Evolutionary conservation across 2,797 vertebrate genomes (phyloP).

Genomic region (Perodicticus potto): DNA sequence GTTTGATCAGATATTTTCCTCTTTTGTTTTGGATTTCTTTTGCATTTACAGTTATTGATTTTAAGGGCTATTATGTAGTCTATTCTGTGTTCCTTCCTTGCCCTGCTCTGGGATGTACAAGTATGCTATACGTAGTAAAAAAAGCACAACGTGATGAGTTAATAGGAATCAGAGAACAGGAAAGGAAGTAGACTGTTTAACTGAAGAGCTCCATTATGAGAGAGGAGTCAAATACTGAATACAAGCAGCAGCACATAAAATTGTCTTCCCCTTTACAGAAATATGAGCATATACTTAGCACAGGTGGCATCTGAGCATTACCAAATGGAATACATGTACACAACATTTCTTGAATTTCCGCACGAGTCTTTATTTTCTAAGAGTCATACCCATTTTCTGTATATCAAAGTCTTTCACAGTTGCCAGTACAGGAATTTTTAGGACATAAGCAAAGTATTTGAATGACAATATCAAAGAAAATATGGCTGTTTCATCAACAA

Average conservation of each 20-base stretch:
- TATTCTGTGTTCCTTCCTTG: conserved; percentile 57
- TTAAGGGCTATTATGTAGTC: neutral
- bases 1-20: neutral
- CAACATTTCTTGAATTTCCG: conserved; percentile 62
- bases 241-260: conserved; percentile 66
- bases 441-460: conserved; percentile 49
- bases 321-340: conserved; percentile 17
- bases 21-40: neutral
- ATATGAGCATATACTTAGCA: neutral
- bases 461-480: conserved; percentile 59
- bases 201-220: conserved; percentile 34
- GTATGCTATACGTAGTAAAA: neutral
- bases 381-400: conserved; percentile 61
- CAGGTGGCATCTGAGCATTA: conserved; percentile 61
- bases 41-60: neutral
- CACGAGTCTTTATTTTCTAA: conserved; percentile 60
- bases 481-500: conserved; percentile 69
- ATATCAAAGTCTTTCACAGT: conserved; percentile 63
- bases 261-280: conserved; percentile 76
- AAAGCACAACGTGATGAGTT: conserved; percentile 57
- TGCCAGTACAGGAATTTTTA: conserved; percentile 69
- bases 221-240: conserved; percentile 64
- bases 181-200: conserved; percentile 69
- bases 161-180: conserved; percentile 50
- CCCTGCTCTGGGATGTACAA: neutral